Base-by-base conservation (phyloP, 1,140 invertebrate species). In the Eriocheir sinensis region DNA sequence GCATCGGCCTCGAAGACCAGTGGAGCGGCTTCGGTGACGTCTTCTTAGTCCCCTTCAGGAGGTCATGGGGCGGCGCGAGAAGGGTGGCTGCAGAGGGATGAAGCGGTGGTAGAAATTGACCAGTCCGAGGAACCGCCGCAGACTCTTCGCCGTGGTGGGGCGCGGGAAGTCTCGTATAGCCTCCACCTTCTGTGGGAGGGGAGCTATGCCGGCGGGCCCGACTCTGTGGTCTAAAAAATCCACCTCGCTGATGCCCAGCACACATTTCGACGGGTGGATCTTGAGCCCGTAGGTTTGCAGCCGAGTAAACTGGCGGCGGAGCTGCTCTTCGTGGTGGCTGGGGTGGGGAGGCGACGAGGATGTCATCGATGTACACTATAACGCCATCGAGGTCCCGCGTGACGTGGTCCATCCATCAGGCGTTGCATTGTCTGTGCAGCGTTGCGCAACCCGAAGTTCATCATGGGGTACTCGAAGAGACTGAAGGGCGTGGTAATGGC, bases 341-440 rank as follows among this genome's bases (percentile, higher is more conserved):
- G 72, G 91, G 93, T 9, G 93, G 79, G 12, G 92, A 95, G 80
- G 96, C 97, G 8, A 97, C 96, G 4, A 97, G 95, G 97, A 97
- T n/a, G n/a, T n/a, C n/a, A n/a, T n/a, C n/a, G n/a, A n/a, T n/a
- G n/a, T n/a, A n/a, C 0, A 96, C 48, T 72, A 88, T 91, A 15
- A 86, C 93, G 36, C 53, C 60, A 8, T 90, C 60, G 21, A 96
- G 95, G 21, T 96, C 97, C 81, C 95, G 8, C 2, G 97, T 95
- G 0, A 97, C 96, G n/a, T 96, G 41, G 95, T 97, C 96, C 85
- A 15, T 48, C 44, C 4, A 97, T 97, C 27, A 97, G 96, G 27
- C 97, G 93, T 96, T 97, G 97, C 95, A 97, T 97, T 0, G 96
- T 72, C 44, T 97, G 96, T 0, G 96, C 96, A 9, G 97, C 97